Base-by-base conservation (phyloP, 2,888 invertebrate species). In the Spisula solida region DNA sequence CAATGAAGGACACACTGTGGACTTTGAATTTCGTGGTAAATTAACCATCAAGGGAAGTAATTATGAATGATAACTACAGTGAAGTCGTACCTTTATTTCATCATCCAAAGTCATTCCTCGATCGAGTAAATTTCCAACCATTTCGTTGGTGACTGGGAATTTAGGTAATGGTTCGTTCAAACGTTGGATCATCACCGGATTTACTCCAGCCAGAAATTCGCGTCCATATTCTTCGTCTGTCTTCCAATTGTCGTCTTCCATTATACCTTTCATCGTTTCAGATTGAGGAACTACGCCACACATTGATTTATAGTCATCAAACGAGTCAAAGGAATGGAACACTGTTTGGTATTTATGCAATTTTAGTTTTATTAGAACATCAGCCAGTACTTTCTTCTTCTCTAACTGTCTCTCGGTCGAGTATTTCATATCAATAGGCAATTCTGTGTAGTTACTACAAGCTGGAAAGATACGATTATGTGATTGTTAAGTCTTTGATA, bases 191-290 rank as follows among this genome's bases (percentile, higher is more conserved):
- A 89, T 56, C 2, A 90, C 84, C 0, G 92, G 92, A 60, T 90
- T 88, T 1, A 92, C 85, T 0, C 92, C 92, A 51, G 70, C 84
- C 10, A 92, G 80, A 55, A 90, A 86, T 51, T 90, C 82, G 41
- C 92, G 82, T 12, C 92, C 92, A 85, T 87, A 92, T 75, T 92
- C 92, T 75, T 90, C 91, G 78, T 92, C 92, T 20, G 85, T 86
- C 34, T 81, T 79, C 92, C 92, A 92, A 5, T 79, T 82, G 60
- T 89, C 92, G 48, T 91, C 82, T 18, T 89, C 87, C 81, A 48
- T 84, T 16, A 91, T 90, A 10, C 82, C 82, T 12, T 56, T 48
- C 41, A 79, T 47, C n/a, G 87, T 88, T 82, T 91, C 88, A 0
- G 91, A 88, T 10, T 60, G 20, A 4, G 87, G 88, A 41, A 88